Conservation (phyloP, 1,140 invertebrate genomes). For the Ephestia elutella region DNA sequence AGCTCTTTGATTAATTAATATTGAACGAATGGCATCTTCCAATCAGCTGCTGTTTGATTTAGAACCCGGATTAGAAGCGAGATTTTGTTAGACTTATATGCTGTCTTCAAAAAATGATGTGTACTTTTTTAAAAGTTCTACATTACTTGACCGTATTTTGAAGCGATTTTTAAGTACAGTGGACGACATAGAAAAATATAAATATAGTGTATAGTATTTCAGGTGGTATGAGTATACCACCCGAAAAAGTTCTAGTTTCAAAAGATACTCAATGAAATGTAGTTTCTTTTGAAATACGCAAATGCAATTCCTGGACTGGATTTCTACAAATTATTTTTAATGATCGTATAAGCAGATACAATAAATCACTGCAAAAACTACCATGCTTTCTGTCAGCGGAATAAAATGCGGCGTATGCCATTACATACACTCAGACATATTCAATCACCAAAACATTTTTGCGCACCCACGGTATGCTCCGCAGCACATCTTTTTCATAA, state of each 20-base stretch:
- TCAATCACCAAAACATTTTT: not conserved
- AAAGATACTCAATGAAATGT: no score
- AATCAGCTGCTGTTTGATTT: not conserved
- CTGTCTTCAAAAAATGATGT: no score
- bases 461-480: not conserved
- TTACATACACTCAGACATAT: constrained; percentile 2
- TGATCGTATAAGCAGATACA: not conserved
- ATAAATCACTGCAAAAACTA: not conserved
- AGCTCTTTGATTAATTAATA: not conserved
- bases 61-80: not conserved
- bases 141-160: no score
- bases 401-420: not conserved
- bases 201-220: no score
- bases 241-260: no score
- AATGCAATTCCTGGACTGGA: no score
- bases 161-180: no score
- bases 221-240: no score
- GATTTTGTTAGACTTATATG: no score
- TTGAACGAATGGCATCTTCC: not conserved
- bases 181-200: no score
- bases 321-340: not conserved
- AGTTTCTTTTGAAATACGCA: no score
- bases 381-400: not conserved
- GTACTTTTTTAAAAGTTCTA: no score
- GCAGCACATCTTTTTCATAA: not conserved